phyloP scores from a whole-genome alignment of 2,797 vertebrate genomes.

The Halcyon badia region DNA sequence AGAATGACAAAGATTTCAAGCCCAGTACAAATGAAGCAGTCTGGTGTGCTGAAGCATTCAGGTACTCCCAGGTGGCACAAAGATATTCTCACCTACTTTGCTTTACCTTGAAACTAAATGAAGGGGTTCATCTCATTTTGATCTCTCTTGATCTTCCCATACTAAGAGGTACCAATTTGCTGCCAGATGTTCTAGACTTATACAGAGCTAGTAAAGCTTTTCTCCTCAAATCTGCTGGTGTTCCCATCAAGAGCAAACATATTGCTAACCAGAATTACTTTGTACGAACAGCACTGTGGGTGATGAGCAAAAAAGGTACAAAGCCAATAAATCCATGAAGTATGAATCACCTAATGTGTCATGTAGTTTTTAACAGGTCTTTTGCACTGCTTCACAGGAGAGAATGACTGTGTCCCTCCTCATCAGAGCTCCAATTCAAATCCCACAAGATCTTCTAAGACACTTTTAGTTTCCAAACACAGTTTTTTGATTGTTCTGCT shows the following conservation, averaged over 20 bases:
- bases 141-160: neutral
- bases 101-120: neutral
- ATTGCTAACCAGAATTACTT: neutral
- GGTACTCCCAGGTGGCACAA: neutral
- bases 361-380: neutral
- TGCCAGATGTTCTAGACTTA: neutral
- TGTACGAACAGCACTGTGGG: neutral
- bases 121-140: neutral
- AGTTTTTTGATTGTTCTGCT: neutral
- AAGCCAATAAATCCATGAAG: neutral
- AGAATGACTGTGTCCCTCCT: neutral
- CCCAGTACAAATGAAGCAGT: neutral
- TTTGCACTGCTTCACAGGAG: accelerated
- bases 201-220: neutral
- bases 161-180: neutral
- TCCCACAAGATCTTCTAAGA: neutral
- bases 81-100: neutral
- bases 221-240: neutral
- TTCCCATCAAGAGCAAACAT: neutral
- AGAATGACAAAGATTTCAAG: neutral
- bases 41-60: neutral
- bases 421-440: neutral
- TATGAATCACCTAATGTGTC: neutral
- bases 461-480: neutral
- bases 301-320: neutral